Conservation (phyloP, 2,113 vertebrate species). For the Dasyornis broadbenti region DNA sequence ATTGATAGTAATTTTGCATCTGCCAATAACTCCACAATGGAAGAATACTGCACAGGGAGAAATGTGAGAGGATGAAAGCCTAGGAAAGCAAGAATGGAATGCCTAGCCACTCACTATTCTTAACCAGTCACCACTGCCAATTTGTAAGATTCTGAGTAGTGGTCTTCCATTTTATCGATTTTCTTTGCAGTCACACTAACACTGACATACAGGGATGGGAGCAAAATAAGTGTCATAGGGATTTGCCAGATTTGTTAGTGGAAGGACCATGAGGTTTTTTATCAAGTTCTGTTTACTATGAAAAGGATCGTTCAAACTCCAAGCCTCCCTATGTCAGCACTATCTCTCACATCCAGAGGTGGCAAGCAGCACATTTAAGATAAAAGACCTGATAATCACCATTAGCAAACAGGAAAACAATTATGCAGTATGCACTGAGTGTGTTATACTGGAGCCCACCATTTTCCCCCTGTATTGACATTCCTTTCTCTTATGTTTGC, state of each 20-base stretch:
- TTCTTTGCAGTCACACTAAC: background rate
- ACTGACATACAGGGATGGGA: background rate
- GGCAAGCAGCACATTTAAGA: constrained; percentile 32
- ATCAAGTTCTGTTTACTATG: background rate
- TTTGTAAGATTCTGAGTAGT: background rate
- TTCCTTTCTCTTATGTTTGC: constrained; percentile 29
- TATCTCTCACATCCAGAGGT: background rate
- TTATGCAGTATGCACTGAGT: background rate
- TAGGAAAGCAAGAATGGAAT: background rate
- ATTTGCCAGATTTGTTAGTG: background rate
- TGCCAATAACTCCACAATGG: background rate
- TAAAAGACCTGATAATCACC: background rate
- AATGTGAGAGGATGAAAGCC: background rate
- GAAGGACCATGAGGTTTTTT: background rate
- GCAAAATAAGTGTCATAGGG: background rate
- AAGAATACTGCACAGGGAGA: background rate
- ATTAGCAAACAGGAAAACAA: constrained; percentile 37
- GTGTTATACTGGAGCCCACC: background rate
- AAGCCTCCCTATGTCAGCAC: background rate
- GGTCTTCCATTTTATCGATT: background rate
- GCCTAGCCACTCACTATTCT: background rate
- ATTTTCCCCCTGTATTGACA: constrained; percentile 1
- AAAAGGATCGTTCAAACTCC: background rate
- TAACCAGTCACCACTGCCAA: background rate
- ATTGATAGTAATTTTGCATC: background rate